Conservation (phyloP, 2,888 invertebrate species). For the Crioceris asparagi region DNA sequence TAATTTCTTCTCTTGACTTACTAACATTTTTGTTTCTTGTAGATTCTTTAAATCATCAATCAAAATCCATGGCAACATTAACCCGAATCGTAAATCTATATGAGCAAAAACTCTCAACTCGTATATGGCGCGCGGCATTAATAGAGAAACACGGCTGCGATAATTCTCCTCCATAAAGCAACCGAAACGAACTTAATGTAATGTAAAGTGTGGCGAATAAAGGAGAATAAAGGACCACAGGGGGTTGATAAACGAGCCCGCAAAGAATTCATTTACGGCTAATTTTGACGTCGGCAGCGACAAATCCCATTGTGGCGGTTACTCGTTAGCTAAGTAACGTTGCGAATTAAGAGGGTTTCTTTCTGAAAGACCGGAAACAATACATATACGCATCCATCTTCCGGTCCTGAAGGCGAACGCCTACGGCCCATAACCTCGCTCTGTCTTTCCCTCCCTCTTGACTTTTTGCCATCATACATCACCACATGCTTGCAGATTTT, state of each 20-base stretch:
- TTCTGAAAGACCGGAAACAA: constrained; percentile 38
- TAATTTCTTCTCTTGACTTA: no score
- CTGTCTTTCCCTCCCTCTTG: constrained; percentile 13
- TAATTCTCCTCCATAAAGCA: constrained; percentile 19
- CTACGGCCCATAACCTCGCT: constrained; percentile 16
- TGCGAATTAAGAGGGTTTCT: constrained; percentile 39
- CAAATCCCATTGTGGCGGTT: constrained; percentile 32
- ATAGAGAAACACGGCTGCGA: no score
- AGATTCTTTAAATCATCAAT: no score
- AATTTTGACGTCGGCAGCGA: constrained; percentile 36
- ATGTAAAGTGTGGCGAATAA: constrained; percentile 31
- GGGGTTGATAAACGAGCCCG: constrained; percentile 33
- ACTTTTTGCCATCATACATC: constrained; percentile 26
- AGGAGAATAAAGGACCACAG: constrained; percentile 28
- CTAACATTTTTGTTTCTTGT: no score
- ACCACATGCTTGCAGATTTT: constrained; percentile 20
- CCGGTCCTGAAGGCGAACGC: constrained; percentile 24
- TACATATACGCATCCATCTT: constrained; percentile 41
- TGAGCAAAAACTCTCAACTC: no score
- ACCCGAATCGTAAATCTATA: no score
- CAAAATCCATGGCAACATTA: no score
- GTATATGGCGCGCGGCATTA: no score
- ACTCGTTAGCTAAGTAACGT: constrained; percentile 39
- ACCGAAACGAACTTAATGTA: constrained; percentile 29
- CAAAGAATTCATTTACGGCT: constrained; percentile 36